Conservation (phyloP, 2,888 invertebrate genomes). For the Geotrupes spiniger region DNA sequence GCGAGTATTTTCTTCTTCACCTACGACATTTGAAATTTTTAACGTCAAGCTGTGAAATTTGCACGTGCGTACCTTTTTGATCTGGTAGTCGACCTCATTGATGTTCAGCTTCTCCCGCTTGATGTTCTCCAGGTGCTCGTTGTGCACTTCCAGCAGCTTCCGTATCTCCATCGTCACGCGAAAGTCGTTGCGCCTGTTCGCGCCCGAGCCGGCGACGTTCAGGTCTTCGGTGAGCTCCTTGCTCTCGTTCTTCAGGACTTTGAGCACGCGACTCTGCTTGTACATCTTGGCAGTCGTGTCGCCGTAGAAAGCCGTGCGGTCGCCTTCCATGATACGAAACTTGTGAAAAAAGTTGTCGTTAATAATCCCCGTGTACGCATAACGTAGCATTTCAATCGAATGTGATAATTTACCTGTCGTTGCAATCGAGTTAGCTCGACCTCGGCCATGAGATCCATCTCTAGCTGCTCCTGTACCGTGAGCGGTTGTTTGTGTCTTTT, state of each 20-base stretch:
- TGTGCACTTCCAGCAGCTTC: constrained; percentile 55
- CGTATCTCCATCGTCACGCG: constrained; percentile 55
- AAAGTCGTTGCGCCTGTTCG: constrained; percentile 57
- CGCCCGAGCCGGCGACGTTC: constrained; percentile 58
- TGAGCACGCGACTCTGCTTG: constrained; percentile 63
- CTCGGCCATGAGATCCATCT: constrained; percentile 75
- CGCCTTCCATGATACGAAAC: constrained; percentile 81
- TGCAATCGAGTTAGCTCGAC: constrained; percentile 75
- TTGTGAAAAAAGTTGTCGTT: constrained; percentile 34
- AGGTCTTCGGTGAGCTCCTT: constrained; percentile 62
- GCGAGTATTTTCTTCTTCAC: constrained; percentile 20
- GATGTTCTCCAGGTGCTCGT: constrained; percentile 48
- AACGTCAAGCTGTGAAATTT: not conserved
- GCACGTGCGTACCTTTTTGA: constrained; percentile 36
- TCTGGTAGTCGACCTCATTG: constrained; percentile 54
- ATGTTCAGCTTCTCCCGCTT: constrained; percentile 45
- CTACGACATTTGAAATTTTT: constrained; percentile 17
- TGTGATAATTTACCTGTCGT: constrained; percentile 59
- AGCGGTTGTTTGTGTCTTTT: constrained; percentile 32
- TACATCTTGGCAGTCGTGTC: constrained; percentile 65
- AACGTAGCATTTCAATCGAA: too few species aligned
- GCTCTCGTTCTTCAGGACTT: constrained; percentile 59
- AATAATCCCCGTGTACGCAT: not conserved
- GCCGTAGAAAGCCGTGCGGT: constrained; percentile 67
- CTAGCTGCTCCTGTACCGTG: constrained; percentile 60